These are phyloP conservation scores for Micrastur ruficollis DNA, from an alignment of 2,797 vertebrate genomes.

Conservation along the genomic window DNA sequence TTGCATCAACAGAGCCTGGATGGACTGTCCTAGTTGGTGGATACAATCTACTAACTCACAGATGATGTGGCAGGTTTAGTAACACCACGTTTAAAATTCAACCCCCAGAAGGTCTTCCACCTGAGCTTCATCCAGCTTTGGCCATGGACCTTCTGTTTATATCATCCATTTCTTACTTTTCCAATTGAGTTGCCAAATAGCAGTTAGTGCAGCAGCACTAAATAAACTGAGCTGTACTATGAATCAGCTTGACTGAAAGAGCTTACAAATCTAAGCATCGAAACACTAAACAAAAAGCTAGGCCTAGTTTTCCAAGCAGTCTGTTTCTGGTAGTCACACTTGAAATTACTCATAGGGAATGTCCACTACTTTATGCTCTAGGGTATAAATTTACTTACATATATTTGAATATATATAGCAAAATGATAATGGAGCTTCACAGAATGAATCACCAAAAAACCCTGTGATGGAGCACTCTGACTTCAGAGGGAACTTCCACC, in stretches of 20 bases:
- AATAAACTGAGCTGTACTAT: background rate
- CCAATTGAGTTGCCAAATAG: background rate
- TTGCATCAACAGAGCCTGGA: fast-evolving
- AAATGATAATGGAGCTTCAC: background rate
- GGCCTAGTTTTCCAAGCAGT: background rate
- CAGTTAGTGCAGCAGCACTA: background rate
- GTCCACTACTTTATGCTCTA: background rate
- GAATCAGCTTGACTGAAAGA: background rate
- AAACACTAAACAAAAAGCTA: background rate
- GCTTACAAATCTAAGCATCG: background rate
- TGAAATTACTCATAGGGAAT: background rate
- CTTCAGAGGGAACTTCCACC: background rate
- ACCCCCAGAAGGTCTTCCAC: background rate
- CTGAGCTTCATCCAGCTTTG: background rate
- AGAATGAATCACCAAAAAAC: background rate
- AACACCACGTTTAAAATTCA: background rate
- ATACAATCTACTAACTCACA: too few relatives aligned
- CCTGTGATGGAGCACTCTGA: background rate
- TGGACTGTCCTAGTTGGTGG: too few relatives aligned
- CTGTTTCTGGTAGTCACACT: background rate
- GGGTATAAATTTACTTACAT: fast-evolving
- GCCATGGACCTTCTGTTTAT: background rate
- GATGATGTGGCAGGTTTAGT: fast-evolving
- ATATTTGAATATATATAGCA: background rate
- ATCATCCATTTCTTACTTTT: background rate